phyloP scores from a whole-genome alignment of 2,113 vertebrate genomes.

The Sylvietta virens region DNA sequence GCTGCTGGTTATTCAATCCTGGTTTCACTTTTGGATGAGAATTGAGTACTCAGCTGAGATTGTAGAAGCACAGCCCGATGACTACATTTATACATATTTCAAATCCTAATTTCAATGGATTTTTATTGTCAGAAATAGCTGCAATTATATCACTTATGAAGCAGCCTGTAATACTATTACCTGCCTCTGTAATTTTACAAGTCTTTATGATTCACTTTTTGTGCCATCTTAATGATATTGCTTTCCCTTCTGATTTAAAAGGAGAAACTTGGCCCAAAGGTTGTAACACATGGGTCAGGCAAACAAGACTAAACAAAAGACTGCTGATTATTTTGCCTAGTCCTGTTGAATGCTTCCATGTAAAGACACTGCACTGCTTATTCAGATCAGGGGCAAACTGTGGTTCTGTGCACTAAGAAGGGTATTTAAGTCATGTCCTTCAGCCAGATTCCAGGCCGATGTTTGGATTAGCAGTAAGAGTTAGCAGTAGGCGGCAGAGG shows the following conservation, averaged over 20 bases:
- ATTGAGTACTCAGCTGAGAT: conserved; percentile 21
- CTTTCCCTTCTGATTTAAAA: not conserved
- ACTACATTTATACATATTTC: conserved; percentile 58
- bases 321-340: not conserved
- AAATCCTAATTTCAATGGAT: conserved; percentile 55
- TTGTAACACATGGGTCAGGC: not conserved
- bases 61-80: conserved; percentile 27
- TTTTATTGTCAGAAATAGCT: conserved; percentile 53
- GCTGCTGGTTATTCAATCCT: conserved; percentile 53
- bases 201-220: not conserved
- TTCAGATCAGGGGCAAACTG: not conserved
- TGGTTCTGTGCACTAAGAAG: not conserved
- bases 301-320: not conserved
- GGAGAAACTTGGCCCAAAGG: not conserved
- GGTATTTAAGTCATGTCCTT: not conserved
- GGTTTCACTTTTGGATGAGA: conserved; percentile 57
- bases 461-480: not conserved
- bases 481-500: not conserved
- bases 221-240: not conserved
- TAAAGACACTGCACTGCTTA: not conserved
- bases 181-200: conserved; percentile 9
- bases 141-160: conserved; percentile 25
- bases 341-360: not conserved
- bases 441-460: not conserved
- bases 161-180: conserved; percentile 17